Evolutionary conservation across 2,888 invertebrate species (phyloP), one percentile per base, ranked within the genome.

Genomic region (Polylopha cassiicola): DNA sequence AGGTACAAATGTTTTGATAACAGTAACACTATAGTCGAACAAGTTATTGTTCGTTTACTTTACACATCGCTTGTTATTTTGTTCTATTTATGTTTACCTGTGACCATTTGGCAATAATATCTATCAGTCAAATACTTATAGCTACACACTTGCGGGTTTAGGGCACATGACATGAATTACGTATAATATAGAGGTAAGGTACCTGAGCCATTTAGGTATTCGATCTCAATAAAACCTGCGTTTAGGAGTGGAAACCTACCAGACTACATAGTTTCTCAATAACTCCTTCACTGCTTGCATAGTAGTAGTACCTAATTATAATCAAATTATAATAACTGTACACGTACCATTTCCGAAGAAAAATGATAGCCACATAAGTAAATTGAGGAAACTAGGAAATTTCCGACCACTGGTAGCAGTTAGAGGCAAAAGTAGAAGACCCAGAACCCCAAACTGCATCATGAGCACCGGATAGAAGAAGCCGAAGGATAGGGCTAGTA

Each of bases 391-490:
- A 10, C 87, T 73, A 4, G 87, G 68, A 53, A 66, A 81, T 2
- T 65, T 64, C 2, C 64, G 65, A 1, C 84, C 82, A 36, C 57
- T 68, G 6, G 53, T 53, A 0, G 86, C 85, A 0, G 88, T 85
- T 0, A 91, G 39, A 8, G 88, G 85, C 8, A 87, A 61, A 32
- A 91, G 64, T 7, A 87, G 63, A 51, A 89, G 74, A 6, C 95
- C 93, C 16, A 91, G 79, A 0, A 89, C 87, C 15, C 90, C 91
- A 62, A 98, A 98, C 53, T 93, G 75, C 6, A 93, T 52, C 56
- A 97, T 87, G 60, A 98, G 84, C 2, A 95, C 90, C 0, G 98
- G 98, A 60, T 95, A 95, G 74, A 95, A 95, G 68, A 95, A 92
- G 17, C 94, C 90, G 54, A 97, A 90, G 0, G 92, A 88, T 30